These are phyloP conservation scores for Eristalis intricaria DNA, from an alignment of 2,888 invertebrate genomes.

Conservation along the genomic window DNA sequence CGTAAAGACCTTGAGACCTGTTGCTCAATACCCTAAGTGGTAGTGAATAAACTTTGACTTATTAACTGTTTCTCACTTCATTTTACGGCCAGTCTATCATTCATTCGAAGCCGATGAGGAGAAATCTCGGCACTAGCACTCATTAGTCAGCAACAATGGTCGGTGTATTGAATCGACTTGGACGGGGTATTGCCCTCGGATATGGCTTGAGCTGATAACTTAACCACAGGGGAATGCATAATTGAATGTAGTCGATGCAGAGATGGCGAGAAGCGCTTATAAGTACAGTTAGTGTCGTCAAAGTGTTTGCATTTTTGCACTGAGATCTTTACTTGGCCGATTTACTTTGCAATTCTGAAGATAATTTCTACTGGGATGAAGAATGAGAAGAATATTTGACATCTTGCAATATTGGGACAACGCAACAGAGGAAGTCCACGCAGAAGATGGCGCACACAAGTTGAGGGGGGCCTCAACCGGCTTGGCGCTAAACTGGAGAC, in stretches of 20 bases:
- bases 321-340: neutral
- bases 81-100: neutral
- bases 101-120: neutral
- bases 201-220: neutral
- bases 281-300: neutral
- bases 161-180: neutral
- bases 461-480: no score
- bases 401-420: no score
- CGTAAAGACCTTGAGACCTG: constrained; percentile 44
- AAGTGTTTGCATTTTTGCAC: neutral
- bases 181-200: neutral
- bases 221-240: neutral
- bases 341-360: neutral
- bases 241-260: neutral
- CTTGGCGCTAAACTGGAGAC: no score
- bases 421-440: no score
- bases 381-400: no score
- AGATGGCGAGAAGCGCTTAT: neutral
- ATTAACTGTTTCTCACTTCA: neutral
- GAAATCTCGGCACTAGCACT: neutral
- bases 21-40: neutral
- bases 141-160: neutral
- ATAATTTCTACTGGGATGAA: no score
- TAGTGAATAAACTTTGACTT: neutral
- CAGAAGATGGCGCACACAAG: no score